Conservation (phyloP, 2,888 invertebrate species). For the Sesia bembeciformis region DNA sequence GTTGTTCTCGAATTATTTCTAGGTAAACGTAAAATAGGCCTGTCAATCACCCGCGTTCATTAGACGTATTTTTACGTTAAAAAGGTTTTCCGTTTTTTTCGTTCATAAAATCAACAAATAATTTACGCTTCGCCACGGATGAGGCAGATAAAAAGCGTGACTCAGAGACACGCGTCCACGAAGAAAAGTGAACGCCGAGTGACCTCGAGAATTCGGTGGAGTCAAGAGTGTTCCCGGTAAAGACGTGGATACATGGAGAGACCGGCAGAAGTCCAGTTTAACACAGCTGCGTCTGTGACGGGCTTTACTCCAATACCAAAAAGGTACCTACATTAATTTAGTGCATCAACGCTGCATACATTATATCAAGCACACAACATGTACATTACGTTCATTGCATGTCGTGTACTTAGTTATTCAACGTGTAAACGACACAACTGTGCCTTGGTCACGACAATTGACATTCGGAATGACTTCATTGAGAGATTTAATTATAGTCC, state of each 20-base stretch:
- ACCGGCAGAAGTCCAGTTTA: not conserved
- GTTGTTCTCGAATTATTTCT: no score
- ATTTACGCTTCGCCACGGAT: slow-evolving; percentile 50
- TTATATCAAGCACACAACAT: no score
- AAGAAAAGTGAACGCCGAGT: slow-evolving; percentile 35
- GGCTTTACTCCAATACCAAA: no score
- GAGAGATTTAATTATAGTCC: not conserved
- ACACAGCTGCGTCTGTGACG: no score
- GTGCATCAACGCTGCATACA: no score
- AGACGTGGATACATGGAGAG: slow-evolving; percentile 12
- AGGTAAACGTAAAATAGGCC: no score
- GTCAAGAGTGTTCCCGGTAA: slow-evolving; percentile 13
- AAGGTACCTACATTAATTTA: no score
- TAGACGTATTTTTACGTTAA: not conserved
- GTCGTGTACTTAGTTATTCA: no score
- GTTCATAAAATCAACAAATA: slow-evolving; percentile 29
- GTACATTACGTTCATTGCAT: no score
- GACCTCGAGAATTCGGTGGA: slow-evolving; percentile 18
- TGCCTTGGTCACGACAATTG: not conserved
- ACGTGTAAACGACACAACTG: no score
- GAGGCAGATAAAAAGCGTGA: slow-evolving; percentile 41
- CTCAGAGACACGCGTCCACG: slow-evolving; percentile 53
- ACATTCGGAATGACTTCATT: not conserved
- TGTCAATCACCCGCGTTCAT: not conserved
- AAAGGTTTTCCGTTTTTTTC: not conserved